Conservation (phyloP, 2,113 vertebrate genomes). For the Ramphastos sulfuratus region DNA sequence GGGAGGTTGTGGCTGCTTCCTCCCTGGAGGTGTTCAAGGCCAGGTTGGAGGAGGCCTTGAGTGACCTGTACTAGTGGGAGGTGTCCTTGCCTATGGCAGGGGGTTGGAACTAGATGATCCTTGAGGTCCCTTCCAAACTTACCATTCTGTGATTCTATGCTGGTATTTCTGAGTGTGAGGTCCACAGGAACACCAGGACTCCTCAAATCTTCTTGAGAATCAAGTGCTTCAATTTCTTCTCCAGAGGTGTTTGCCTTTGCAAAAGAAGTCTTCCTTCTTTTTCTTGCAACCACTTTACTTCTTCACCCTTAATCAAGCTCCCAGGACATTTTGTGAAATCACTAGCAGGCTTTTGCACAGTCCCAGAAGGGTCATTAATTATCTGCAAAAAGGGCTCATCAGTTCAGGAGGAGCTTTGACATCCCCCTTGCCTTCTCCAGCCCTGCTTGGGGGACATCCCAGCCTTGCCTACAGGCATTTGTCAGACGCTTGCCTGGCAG, state of each 20-base stretch:
- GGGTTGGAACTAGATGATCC: too few relatives aligned
- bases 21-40: too few relatives aligned
- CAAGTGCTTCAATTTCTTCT: neutral
- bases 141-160: too few relatives aligned
- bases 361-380: neutral
- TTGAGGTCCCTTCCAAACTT: too few relatives aligned
- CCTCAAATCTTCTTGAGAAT: neutral
- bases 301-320: neutral
- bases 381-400: neutral
- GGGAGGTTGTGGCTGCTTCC: too few relatives aligned
- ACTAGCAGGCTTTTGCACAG: neutral
- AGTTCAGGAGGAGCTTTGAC: neutral
- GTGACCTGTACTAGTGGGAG: too few relatives aligned
- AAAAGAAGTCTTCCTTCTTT: neutral
- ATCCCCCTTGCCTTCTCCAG: neutral
- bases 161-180: neutral
- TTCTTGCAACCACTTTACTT: neutral
- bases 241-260: neutral
- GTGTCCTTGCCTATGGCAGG: too few relatives aligned
- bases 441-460: neutral
- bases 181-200: neutral
- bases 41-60: too few relatives aligned
- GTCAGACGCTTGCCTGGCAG: neutral
- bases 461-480: neutral
- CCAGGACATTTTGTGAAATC: neutral